Percentiles rank a stretch among this genome's conserved stretches.
Evolutionary conservation across 2,888 invertebrate species (phyloP).

Genomic region (Ophioninae sp.): DNA sequence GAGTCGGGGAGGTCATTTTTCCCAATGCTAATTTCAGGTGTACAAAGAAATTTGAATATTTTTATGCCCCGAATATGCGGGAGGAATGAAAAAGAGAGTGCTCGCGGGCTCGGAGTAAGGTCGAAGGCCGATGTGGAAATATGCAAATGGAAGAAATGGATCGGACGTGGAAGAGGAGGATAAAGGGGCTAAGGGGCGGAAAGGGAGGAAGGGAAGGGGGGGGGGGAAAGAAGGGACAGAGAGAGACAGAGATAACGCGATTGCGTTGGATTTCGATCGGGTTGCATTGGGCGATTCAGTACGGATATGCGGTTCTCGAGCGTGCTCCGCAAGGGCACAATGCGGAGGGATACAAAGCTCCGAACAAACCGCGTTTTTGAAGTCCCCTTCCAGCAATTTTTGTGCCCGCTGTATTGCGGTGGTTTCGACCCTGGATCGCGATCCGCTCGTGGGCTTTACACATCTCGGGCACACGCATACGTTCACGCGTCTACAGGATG

Average conservation of each 20-base stretch:
- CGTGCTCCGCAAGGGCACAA: not conserved
- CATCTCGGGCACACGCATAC: conserved; percentile 10
- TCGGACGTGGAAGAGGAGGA: conserved; percentile 60
- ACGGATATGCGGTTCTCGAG: conserved; percentile 28
- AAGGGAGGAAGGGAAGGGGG: not conserved
- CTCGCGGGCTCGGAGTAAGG: conserved; percentile 6
- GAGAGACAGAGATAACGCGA: conserved; percentile 6
- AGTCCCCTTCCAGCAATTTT: conserved; percentile 36
- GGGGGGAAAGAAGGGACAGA: not conserved
- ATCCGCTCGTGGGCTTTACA: conserved; percentile 30
- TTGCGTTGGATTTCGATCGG: conserved; percentile 20
- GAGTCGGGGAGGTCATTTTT: conserved; percentile 44
- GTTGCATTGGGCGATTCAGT: conserved; percentile 23
- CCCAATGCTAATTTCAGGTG: conserved; percentile 58
- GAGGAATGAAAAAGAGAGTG: not conserved
- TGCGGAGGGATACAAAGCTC: conserved; percentile 20
- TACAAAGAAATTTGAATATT: conserved; percentile 63
- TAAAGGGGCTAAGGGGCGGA: not conserved
- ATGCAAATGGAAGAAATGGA: conserved; percentile 73
- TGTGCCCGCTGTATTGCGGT: conserved; percentile 53
- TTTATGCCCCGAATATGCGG: conserved; percentile 43
- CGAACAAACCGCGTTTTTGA: conserved; percentile 27
- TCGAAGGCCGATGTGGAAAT: conserved; percentile 50
- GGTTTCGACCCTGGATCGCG: conserved; percentile 38
- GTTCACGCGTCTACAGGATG: not conserved